Evolutionary conservation across 2,113 vertebrate species (phyloP).

Genomic region (Thunnus maccoyii): DNA sequence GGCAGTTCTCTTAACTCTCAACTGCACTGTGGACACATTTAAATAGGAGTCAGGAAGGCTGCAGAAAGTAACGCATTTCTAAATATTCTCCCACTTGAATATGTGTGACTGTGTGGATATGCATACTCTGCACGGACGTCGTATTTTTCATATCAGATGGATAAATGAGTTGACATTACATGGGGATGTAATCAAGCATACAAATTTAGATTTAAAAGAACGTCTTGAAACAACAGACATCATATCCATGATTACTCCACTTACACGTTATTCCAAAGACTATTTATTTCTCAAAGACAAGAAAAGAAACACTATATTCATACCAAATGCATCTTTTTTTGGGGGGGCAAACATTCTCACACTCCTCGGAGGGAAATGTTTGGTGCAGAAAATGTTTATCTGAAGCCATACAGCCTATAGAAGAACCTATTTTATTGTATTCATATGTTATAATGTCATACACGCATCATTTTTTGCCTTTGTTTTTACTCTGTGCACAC

Average conservation of each 20-base stretch:
- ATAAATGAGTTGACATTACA: background rate
- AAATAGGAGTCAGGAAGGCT: conserved; percentile 11
- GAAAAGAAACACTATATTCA: conserved; percentile 57
- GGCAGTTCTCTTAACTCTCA: conserved; percentile 1
- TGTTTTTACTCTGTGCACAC: conserved; percentile 12
- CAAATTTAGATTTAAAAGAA: background rate
- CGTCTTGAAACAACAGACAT: background rate
- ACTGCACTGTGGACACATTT: conserved; percentile 15
- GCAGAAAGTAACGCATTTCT: background rate
- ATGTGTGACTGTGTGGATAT: conserved; percentile 4
- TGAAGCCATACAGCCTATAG: conserved; percentile 71
- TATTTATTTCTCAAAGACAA: conserved; percentile 20
- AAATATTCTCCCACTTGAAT: background rate
- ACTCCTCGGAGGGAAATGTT: conserved; percentile 38
- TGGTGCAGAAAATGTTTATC: conserved; percentile 46
- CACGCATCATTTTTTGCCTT: conserved; percentile 21
- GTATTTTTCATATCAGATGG: conserved; percentile 22
- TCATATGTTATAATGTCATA: background rate
- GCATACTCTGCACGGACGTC: background rate
- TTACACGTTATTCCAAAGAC: conserved; percentile 58
- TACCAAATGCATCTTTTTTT: conserved; percentile 44
- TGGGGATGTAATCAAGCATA: background rate
- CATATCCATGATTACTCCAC: background rate
- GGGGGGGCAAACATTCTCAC: conserved; percentile 48
- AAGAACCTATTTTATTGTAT: conserved; percentile 45